These are phyloP conservation scores for Notarius quadriscutis DNA, from an alignment of 2,113 vertebrate species.

Conservation along the genomic window DNA sequence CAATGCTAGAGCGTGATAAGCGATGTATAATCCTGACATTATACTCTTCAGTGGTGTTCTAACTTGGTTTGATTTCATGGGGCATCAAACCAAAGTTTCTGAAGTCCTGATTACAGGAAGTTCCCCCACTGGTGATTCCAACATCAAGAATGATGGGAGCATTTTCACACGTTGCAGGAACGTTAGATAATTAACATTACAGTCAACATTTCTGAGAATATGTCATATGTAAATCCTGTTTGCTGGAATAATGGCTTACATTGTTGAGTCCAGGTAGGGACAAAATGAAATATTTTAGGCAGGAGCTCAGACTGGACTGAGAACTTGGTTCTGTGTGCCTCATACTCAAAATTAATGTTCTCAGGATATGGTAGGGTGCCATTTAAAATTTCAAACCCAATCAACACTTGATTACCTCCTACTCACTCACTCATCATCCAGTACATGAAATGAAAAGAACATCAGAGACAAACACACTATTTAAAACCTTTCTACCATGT, in stretches of 20 bases:
- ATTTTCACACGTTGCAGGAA: not conserved
- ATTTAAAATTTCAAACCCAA: not conserved
- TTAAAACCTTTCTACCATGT: conserved; percentile 14
- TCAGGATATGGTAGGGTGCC: not conserved
- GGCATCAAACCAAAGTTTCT: not conserved
- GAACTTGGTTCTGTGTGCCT: not conserved
- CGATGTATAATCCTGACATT: not conserved
- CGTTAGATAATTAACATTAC: not conserved
- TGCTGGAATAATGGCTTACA: not conserved
- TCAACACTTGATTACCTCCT: not conserved
- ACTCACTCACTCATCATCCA: not conserved
- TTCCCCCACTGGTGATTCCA: not conserved
- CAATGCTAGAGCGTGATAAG: not conserved
- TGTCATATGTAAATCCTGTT: too few species aligned
- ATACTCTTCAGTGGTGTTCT: not conserved
- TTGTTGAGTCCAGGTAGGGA: not conserved
- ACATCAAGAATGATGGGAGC: not conserved
- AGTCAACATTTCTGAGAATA: not conserved
- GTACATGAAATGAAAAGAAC: conserved; percentile 3
- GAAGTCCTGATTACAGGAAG: not conserved
- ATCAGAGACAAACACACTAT: conserved; percentile 13
- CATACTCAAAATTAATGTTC: not conserved
- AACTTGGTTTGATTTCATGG: not conserved
- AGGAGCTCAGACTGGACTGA: not conserved
- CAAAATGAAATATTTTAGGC: not conserved